Conservation (phyloP, 1,140 invertebrate genomes). For the Anastrepha ludens region DNA sequence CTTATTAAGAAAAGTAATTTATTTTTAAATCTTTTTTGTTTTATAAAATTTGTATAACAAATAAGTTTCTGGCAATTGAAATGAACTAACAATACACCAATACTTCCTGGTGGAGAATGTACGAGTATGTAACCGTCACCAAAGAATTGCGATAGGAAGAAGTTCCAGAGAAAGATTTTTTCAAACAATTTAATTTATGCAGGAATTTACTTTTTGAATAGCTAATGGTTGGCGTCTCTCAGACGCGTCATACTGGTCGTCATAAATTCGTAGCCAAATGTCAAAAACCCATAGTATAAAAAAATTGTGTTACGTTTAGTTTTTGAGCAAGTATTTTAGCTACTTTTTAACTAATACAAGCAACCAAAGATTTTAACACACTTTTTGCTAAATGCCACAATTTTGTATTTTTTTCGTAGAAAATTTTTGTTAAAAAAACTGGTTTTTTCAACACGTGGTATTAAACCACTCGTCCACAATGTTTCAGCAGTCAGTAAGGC, state of each 20-base stretch:
- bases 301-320: slow-evolving; percentile 11
- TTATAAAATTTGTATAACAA: background rate
- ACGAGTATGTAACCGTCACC: background rate
- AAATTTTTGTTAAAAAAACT: slow-evolving; percentile 11
- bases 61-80: background rate
- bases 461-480: background rate
- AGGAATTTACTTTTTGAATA: slow-evolving; percentile 16
- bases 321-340: background rate
- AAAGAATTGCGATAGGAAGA: background rate
- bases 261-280: slow-evolving; percentile 21
- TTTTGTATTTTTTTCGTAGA: background rate
- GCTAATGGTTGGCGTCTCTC: background rate
- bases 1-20: background rate
- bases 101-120: slow-evolving; percentile 14
- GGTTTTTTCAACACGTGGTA: background rate
- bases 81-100: background rate
- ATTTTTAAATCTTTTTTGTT: background rate
- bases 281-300: background rate
- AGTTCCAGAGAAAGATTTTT: slow-evolving; percentile 1
- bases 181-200: background rate
- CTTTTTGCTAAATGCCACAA: too few relatives aligned
- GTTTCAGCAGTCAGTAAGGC: background rate
- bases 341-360: too few relatives aligned
- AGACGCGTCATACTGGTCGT: slow-evolving; percentile 23
- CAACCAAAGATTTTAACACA: too few relatives aligned